Base-by-base conservation (phyloP, 2,888 invertebrate species). In the Carterocephalus palaemon region DNA sequence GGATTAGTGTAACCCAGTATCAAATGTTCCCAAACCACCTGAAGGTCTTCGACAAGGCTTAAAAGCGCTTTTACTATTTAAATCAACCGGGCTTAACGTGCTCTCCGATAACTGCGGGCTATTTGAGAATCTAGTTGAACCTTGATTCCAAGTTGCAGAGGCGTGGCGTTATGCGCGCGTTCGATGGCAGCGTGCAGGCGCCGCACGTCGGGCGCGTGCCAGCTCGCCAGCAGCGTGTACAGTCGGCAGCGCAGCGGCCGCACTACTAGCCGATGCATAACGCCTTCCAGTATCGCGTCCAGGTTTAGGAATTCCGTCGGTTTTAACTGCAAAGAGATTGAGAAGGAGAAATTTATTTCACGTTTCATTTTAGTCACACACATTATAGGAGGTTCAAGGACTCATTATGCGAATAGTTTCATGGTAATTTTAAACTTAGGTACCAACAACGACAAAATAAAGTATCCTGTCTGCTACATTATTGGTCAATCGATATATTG, bases 231-330 rank as follows among this genome's bases (percentile, higher is more conserved):
- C 60, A 96, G 87, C 55, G 92, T 89, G 69, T 96, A 95, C 50
- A 97, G 90, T 64, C 95, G 93, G 47, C 92, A 91, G 51, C 95
- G 92, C 52, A 97, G 80, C 4, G 97, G 97, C 40, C 92, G 88
- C 20, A 98, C 94, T 15, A 98, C 95, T 58, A 98, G 88, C 57
- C 95, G 92, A 79, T 97, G 97, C 89, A 99, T 93, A 51, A 98
- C 96, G 48, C 94, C 94, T 81, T 99, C 98, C 59, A 98, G 84
- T 59, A 98, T 97, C 42, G 97, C 94, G 71, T 99, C 98, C 71
- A 98, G 88, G 85, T 98, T 98, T 62, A 98, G 89, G 73, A 98
- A 97, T 75, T 98, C 97, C 49, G 95, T 95, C 2, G 94, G 88
- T 70, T 94, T 95, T 46, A 98, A 87, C 88, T 93, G 88, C n/a